phyloP scores from a whole-genome alignment of 2,797 vertebrate species.

The Myripristis jacobus region DNA sequence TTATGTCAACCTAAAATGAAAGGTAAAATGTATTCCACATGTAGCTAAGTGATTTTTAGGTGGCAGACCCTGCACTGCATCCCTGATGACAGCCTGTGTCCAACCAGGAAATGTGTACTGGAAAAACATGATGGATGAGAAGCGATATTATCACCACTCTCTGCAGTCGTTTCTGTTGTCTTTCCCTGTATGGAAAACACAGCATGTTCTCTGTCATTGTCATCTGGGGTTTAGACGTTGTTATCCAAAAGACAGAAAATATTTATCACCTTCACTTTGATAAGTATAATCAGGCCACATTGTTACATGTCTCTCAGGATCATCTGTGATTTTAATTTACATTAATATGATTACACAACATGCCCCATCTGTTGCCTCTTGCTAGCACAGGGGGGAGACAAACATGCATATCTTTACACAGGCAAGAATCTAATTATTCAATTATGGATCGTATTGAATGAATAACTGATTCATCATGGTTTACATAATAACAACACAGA shows the following conservation, averaged over 20 bases:
- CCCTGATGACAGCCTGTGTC: slow-evolving; percentile 35
- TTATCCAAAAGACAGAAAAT: slow-evolving; percentile 30
- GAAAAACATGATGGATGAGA: slow-evolving; percentile 60
- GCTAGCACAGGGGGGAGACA: slow-evolving; percentile 54
- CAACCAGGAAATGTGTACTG: slow-evolving; percentile 39
- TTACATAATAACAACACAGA: slow-evolving; percentile 73
- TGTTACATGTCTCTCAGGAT: slow-evolving; percentile 51
- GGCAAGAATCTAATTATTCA: slow-evolving; percentile 73
- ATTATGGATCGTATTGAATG: slow-evolving; percentile 71
- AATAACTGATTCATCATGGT: slow-evolving; percentile 75
- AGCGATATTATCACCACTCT: slow-evolving; percentile 56
- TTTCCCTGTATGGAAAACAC: slow-evolving; percentile 48
- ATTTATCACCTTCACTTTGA: slow-evolving; percentile 56
- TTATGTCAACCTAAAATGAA: background rate
- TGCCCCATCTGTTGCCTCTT: slow-evolving; percentile 68
- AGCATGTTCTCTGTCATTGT: slow-evolving; percentile 45
- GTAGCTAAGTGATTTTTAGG: background rate
- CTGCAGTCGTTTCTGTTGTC: slow-evolving; percentile 40
- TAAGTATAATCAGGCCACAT: slow-evolving; percentile 31
- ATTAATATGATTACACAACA: slow-evolving; percentile 66
- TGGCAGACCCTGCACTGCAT: background rate
- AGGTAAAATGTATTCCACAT: background rate
- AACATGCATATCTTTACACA: slow-evolving; percentile 68
- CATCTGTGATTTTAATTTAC: slow-evolving; percentile 67
- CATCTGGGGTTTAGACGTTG: slow-evolving; percentile 44